Evolutionary conservation across 1,140 invertebrate species (phyloP).

Genomic region (Centruroides vittatus): DNA sequence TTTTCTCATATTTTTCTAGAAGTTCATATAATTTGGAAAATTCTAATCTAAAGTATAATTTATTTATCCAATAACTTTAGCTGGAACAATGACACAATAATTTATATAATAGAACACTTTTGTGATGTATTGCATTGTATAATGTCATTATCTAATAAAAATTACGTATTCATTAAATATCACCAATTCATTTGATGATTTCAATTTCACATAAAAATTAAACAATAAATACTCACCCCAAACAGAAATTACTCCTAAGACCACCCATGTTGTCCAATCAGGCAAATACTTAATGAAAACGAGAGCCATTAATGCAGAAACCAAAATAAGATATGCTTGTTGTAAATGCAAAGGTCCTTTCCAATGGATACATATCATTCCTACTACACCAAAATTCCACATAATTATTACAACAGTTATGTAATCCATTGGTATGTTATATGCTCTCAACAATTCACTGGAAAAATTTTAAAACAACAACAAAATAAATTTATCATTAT

Average conservation of each 20-base stretch:
- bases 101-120: too few species aligned
- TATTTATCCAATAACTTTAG: too few species aligned
- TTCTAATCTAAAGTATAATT: too few species aligned
- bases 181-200: too few species aligned
- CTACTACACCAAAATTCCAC: conserved; percentile 96
- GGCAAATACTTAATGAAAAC: conserved; percentile 99
- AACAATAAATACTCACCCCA: conserved; percentile 60
- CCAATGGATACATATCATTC: conserved; percentile 98
- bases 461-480: conserved; percentile 21
- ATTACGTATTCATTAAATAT: too few species aligned
- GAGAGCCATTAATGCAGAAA: conserved; percentile 93
- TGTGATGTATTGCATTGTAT: too few species aligned
- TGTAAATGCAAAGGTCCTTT: conserved; percentile 85
- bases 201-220: too few species aligned
- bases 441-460: conserved; percentile 80
- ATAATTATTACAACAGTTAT: conserved; percentile 75
- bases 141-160: too few species aligned
- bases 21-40: too few species aligned
- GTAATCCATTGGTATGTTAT: conserved; percentile 92
- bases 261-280: conserved; percentile 97
- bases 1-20: too few species aligned
- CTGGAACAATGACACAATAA: too few species aligned
- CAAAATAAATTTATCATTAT: too few species aligned
- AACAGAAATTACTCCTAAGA: conserved; percentile 89
- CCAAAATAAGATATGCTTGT: conserved; percentile 92